A percentile compares a stretch with the other conserved stretches of the same genome.
phyloP scores from a whole-genome alignment of 2,888 invertebrate species.

The Salticus scenicus region DNA sequence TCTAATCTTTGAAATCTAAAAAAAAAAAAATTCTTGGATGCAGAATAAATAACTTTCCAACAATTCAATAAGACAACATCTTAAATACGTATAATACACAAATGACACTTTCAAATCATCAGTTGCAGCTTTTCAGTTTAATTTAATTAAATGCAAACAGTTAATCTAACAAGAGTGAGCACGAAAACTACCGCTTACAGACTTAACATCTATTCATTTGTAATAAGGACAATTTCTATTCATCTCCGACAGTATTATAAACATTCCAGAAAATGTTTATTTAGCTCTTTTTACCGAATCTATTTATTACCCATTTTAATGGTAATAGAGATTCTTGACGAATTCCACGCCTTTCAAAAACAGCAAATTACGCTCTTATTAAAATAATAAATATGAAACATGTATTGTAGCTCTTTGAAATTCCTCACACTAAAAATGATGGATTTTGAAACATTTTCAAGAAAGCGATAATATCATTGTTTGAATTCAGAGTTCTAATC shows the following conservation, averaged over 20 bases:
- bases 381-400: not conserved
- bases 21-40: too few relatives aligned
- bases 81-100: too few relatives aligned
- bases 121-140: too few relatives aligned
- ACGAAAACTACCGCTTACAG: too few relatives aligned
- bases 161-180: too few relatives aligned
- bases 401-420: not conserved
- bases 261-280: not conserved
- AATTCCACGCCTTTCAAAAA: not conserved
- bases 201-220: not conserved
- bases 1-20: too few relatives aligned
- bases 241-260: not conserved
- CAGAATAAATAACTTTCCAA: too few relatives aligned
- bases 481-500: constrained; percentile 24
- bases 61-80: too few relatives aligned
- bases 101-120: too few relatives aligned
- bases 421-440: not conserved
- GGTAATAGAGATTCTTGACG: not conserved
- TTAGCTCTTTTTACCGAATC: not conserved
- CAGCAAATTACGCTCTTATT: not conserved
- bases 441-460: not conserved
- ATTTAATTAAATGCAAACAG: too few relatives aligned
- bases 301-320: not conserved
- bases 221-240: not conserved
- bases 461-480: constrained; percentile 19